phyloP scores from a whole-genome alignment of 2,888 invertebrate genomes.

The Lasius fuliginosus region DNA sequence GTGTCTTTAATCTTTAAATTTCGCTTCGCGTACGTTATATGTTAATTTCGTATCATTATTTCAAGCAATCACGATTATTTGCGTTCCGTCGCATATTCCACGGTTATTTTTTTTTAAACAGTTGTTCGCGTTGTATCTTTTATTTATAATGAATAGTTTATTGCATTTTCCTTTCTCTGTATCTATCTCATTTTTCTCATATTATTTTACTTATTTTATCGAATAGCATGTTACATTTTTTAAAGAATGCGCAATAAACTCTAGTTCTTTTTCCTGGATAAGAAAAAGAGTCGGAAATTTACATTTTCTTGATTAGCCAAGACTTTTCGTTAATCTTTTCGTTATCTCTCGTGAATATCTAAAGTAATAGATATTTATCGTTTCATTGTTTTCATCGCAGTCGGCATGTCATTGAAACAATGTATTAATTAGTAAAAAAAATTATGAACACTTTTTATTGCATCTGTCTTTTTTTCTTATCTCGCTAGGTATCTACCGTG shows the following conservation, averaged over 20 bases:
- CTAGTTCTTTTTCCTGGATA: background rate
- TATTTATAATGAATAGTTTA: conserved; percentile 23
- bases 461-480: conserved; percentile 17
- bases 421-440: background rate
- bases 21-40: background rate
- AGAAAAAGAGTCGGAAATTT: background rate
- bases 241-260: background rate
- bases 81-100: background rate
- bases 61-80: background rate
- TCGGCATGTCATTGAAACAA: background rate
- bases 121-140: background rate
- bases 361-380: conserved; percentile 5
- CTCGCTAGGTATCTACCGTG: conserved; percentile 14
- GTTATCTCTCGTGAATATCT: conserved; percentile 8
- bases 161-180: background rate
- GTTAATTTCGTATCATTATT: background rate
- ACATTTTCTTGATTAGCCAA: conserved; percentile 3
- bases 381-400: background rate
- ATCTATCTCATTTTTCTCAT: too few relatives aligned
- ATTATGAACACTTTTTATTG: conserved; percentile 1
- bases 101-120: background rate
- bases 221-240: conserved; percentile 20
- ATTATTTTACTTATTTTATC: background rate
- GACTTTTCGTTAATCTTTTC: background rate
- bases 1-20: conserved; percentile 3